Evolutionary conservation across 2,113 vertebrate species (phyloP).

Genomic region (Oncorhynchus mykiss): DNA sequence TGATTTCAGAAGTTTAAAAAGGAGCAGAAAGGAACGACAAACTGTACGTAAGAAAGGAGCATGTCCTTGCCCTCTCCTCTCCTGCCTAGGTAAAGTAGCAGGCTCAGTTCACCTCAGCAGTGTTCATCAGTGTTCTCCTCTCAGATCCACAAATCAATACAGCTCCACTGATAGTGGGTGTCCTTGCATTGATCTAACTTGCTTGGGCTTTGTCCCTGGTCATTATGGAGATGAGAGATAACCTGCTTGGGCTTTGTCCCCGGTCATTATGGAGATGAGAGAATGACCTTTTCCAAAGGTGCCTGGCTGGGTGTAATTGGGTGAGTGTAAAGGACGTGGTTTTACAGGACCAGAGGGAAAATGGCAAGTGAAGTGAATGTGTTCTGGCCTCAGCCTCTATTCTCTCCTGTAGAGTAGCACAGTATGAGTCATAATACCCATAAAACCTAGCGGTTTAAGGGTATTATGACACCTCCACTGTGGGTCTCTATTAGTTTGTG

Average conservation of each 20-base stretch:
- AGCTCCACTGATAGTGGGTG: slow-evolving; percentile 61
- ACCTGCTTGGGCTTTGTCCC: slow-evolving; percentile 57
- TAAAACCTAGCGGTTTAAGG: too few relatives aligned
- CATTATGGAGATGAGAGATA: slow-evolving; percentile 66
- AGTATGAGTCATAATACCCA: neutral
- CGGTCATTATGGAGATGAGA: slow-evolving; percentile 66
- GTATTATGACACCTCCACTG: too few relatives aligned
- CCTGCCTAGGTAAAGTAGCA: slow-evolving; percentile 26
- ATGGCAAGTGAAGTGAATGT: neutral
- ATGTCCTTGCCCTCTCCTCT: slow-evolving; percentile 13
- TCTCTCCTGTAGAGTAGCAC: neutral
- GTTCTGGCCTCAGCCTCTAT: neutral
- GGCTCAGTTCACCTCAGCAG: slow-evolving; percentile 20
- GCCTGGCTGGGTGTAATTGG: slow-evolving; percentile 15
- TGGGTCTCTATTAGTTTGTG: neutral
- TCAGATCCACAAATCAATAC: slow-evolving; percentile 57
- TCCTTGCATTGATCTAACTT: slow-evolving; percentile 62
- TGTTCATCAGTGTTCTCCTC: slow-evolving; percentile 45
- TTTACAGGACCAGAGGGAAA: slow-evolving; percentile 23
- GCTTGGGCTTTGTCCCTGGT: slow-evolving; percentile 58
- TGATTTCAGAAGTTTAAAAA: neutral
- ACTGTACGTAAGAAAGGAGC: too few relatives aligned
- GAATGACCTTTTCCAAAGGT: slow-evolving; percentile 62
- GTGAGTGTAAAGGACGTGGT: slow-evolving; percentile 31
- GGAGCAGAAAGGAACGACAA: too few relatives aligned